These are phyloP conservation scores for Rhyacophila evoluta DNA, from an alignment of 2,888 invertebrate species.

Conservation along the genomic window DNA sequence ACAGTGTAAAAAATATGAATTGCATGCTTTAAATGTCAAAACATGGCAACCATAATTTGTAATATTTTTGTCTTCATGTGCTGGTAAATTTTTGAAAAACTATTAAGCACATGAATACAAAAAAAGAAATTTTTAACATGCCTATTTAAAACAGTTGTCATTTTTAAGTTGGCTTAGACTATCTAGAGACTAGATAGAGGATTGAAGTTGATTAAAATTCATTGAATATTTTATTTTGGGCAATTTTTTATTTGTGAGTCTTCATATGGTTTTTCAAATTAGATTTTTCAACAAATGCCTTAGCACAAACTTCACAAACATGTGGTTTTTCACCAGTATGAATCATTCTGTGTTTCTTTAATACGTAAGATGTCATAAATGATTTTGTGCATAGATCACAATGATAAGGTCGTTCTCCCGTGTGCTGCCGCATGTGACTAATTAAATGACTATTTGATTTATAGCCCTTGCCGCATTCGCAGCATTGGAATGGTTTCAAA, in stretches of 20 bases:
- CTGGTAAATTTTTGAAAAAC: too few relatives aligned
- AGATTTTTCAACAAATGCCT: conserved; percentile 53
- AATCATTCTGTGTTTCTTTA: conserved; percentile 52
- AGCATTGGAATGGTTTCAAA: conserved; percentile 42
- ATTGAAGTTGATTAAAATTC: too few relatives aligned
- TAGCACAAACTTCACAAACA: conserved; percentile 51
- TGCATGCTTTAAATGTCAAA: too few relatives aligned
- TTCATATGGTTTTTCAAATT: conserved; percentile 54
- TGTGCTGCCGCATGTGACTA: conserved; percentile 47
- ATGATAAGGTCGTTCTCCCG: conserved; percentile 48
- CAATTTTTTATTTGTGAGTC: conserved; percentile 41
- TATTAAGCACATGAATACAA: too few relatives aligned
- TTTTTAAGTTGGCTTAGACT: too few relatives aligned
- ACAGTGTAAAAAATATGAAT: too few relatives aligned
- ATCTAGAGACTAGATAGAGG: too few relatives aligned
- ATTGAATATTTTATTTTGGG: too few relatives aligned
- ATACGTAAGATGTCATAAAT: conserved; percentile 52
- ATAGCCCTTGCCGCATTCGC: conserved; percentile 44
- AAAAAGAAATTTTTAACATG: too few relatives aligned
- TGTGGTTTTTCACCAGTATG: conserved; percentile 54
- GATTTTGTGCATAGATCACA: conserved; percentile 51
- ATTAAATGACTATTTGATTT: conserved; percentile 42
- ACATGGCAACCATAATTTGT: too few relatives aligned
- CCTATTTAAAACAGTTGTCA: too few relatives aligned
- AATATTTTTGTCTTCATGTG: too few relatives aligned